These are phyloP conservation scores for Coenonympha arcania DNA, from an alignment of 2,888 invertebrate species.

Conservation along the genomic window DNA sequence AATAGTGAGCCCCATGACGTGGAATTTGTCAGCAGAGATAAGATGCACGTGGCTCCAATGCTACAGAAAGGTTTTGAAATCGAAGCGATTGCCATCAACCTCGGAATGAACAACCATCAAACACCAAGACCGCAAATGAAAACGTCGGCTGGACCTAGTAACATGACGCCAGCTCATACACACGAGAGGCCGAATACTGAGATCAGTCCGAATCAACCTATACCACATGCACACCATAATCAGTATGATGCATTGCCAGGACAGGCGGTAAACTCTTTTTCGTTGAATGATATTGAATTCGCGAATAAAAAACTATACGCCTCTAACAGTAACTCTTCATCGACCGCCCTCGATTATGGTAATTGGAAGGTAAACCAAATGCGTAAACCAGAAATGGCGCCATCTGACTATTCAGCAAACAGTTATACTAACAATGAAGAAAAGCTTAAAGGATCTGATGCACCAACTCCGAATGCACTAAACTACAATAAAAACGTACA, in stretches of 20 bases:
- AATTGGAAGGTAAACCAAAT: constrained; percentile 63
- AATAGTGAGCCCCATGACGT: constrained; percentile 42
- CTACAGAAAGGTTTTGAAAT: constrained; percentile 58
- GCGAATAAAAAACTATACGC: constrained; percentile 64
- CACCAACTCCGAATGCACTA: constrained; percentile 38
- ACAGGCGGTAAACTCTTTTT: constrained; percentile 51
- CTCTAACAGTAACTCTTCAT: constrained; percentile 44
- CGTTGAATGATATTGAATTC: constrained; percentile 61
- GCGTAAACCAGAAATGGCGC: constrained; percentile 54
- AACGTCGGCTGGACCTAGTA: constrained; percentile 36
- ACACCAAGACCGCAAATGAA: constrained; percentile 47
- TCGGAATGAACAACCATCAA: constrained; percentile 56
- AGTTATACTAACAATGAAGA: constrained; percentile 48
- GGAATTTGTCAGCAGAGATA: constrained; percentile 42
- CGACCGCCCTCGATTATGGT: constrained; percentile 56
- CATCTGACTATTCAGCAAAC: constrained; percentile 55
- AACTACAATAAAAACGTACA: constrained; percentile 60
- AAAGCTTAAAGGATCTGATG: constrained; percentile 50
- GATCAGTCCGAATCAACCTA: constrained; percentile 44
- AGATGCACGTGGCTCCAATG: constrained; percentile 40
- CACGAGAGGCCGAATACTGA: constrained; percentile 48
- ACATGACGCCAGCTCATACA: constrained; percentile 51
- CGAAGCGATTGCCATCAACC: constrained; percentile 61
- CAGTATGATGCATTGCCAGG: constrained; percentile 52
- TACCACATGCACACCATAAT: constrained; percentile 57